Evolutionary conservation across 2,888 invertebrate genomes (phyloP), one percentile per base, ranked within the genome.

Genomic region (Drepana falcataria): DNA sequence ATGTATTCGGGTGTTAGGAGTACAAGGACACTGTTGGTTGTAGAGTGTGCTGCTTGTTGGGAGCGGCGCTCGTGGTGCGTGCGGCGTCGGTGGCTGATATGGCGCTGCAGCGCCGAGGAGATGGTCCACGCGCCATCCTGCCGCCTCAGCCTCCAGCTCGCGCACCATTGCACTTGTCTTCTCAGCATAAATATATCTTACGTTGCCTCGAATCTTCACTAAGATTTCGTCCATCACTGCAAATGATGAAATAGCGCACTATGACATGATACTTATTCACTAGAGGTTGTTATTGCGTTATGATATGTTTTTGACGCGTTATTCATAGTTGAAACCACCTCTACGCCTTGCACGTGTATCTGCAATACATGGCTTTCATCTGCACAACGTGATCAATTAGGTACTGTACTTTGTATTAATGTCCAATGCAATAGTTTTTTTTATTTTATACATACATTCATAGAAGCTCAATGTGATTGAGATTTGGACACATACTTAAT

Each of bases 81-180:
- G 65, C 66, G 77, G 59, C 69, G 73, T 54, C 71, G 74, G 41
- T 73, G 76, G 75, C 56, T 82, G 73, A 76, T 79, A 61, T 81
- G 77, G 80, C 79, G 81, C 35, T 66, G 73, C 52, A 71, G 77
- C 56, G 75, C 73, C 63, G 75, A 76, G 57, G 69, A 76, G 35
- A 64, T 73, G 51, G 68, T 78, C 51, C 89, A 89, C 65, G 86
- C 89, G 53, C 80, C 87, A 4, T 65, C 76, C 40, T 90, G 90
- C 77, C 72, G 81, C 62, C 74, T 85, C 63, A 74, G 81, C 47
- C 74, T 81, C 54, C 71, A 72, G 58, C 66, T 77, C 55, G 64
- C 68, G 54, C 77, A 75, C 49, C 76, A 73, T 60, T 90, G 90
- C 66, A 73, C 83, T 70, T 89, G 89, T 62, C 73, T 81, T 47